Evolutionary conservation across 2,888 invertebrate genomes (phyloP).

Genomic region (Metopia argyrocephala): DNA sequence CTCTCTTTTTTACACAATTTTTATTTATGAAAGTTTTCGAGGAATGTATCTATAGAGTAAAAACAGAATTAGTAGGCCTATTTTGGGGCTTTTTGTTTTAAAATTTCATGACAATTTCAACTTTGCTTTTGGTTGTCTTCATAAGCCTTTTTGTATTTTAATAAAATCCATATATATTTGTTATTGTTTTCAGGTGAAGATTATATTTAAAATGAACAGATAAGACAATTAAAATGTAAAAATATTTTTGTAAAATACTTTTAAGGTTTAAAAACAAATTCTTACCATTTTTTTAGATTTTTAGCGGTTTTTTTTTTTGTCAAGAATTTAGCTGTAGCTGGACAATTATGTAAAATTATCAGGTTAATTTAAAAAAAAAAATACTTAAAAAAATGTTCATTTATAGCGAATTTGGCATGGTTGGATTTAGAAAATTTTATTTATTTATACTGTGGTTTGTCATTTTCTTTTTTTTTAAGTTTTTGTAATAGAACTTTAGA

Average conservation of each 20-base stretch:
- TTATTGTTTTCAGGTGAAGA: conserved; percentile 58
- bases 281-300: conserved; percentile 47
- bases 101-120: conserved; percentile 8
- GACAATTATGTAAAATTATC: conserved; percentile 70
- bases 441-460: conserved; percentile 24
- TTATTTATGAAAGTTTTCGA: too few relatives aligned
- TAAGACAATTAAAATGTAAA: conserved; percentile 23
- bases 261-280: conserved; percentile 26
- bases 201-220: conserved; percentile 51
- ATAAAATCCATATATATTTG: not conserved
- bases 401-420: conserved; percentile 67
- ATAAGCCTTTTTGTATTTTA: conserved; percentile 5
- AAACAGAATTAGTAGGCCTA: too few relatives aligned
- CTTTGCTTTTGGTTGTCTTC: conserved; percentile 11
- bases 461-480: conserved; percentile 54
- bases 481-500: conserved; percentile 57
- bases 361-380: conserved; percentile 59
- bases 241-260: conserved; percentile 19
- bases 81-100: too few relatives aligned
- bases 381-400: conserved; percentile 57
- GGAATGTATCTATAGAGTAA: too few relatives aligned
- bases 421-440: conserved; percentile 40
- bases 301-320: conserved; percentile 17
- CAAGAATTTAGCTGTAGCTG: conserved; percentile 71
- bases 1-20: too few relatives aligned